Conservation (phyloP, 2,113 vertebrate genomes). For the Sporophila hypoxantha region DNA sequence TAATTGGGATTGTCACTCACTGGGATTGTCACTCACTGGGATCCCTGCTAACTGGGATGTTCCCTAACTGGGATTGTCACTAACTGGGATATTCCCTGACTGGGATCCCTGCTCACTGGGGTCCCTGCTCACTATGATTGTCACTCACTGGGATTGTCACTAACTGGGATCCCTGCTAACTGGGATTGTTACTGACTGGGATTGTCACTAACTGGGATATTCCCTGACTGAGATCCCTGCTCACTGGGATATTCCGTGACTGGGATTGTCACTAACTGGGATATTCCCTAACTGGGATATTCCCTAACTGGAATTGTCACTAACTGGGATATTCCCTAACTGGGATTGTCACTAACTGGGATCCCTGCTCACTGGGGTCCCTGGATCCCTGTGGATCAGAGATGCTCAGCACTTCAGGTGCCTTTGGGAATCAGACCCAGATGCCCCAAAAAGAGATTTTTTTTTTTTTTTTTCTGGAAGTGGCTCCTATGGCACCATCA, state of each 20-base stretch:
- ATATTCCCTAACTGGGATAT: fast-evolving
- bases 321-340: background rate
- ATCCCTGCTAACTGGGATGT: background rate
- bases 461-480: background rate
- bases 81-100: background rate
- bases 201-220: background rate
- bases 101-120: too few relatives aligned
- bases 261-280: background rate
- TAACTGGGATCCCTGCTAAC: too few relatives aligned
- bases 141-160: too few relatives aligned
- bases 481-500: fast-evolving
- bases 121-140: too few relatives aligned
- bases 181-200: background rate
- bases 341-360: background rate
- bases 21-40: background rate
- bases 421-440: background rate
- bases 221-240: background rate
- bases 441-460: fast-evolving
- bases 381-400: fast-evolving
- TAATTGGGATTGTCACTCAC: background rate
- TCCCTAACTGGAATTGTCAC: background rate
- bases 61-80: background rate
- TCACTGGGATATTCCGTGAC: too few relatives aligned
- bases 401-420: background rate
- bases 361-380: background rate